Percentiles rank a stretch among this genome's conserved stretches.
These are phyloP conservation scores for Gonatopus flavifemur DNA, from an alignment of 1,140 invertebrate species.

Conservation along the genomic window DNA sequence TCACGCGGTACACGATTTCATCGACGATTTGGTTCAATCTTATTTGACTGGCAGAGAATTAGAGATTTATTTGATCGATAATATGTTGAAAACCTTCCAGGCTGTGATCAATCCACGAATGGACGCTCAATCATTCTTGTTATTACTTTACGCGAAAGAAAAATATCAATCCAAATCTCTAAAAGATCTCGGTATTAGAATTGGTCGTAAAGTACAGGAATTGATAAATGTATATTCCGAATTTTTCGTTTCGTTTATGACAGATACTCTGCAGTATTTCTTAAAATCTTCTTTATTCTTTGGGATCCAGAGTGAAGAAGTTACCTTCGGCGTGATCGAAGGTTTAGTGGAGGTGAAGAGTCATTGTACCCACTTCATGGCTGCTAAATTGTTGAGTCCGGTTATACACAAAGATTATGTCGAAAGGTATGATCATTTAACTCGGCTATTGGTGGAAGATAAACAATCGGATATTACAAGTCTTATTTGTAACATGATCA, in stretches of 20 bases:
- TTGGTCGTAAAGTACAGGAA: slow-evolving; percentile 6
- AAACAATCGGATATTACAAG: slow-evolving; percentile 14
- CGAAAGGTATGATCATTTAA: slow-evolving; percentile 8
- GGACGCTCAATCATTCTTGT: slow-evolving; percentile 19
- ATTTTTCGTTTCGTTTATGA: not conserved
- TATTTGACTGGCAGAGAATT: accelerated
- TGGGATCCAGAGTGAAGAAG: not conserved
- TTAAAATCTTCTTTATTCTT: not conserved
- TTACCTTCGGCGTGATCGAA: slow-evolving; percentile 5
- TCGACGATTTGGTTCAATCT: slow-evolving; percentile 3
- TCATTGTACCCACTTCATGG: slow-evolving; percentile 11
- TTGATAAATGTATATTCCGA: slow-evolving; percentile 16
- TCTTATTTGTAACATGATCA: slow-evolving; percentile 1
- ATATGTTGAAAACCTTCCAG: slow-evolving; percentile 9
- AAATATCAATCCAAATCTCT: not conserved
- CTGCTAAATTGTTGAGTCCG: slow-evolving; percentile 14
- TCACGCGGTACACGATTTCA: not conserved
- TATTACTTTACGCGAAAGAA: slow-evolving; percentile 4
- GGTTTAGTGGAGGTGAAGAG: slow-evolving; percentile 12
- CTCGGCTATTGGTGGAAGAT: slow-evolving; percentile 10
- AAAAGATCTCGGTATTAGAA: slow-evolving; percentile 5
- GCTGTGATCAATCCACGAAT: slow-evolving; percentile 11
- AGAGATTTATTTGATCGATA: slow-evolving; percentile 6
- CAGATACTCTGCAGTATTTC: not conserved
- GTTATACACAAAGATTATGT: not conserved